These are phyloP conservation scores for Dioctria rufipes DNA, from an alignment of 2,888 invertebrate species.

Conservation along the genomic window DNA sequence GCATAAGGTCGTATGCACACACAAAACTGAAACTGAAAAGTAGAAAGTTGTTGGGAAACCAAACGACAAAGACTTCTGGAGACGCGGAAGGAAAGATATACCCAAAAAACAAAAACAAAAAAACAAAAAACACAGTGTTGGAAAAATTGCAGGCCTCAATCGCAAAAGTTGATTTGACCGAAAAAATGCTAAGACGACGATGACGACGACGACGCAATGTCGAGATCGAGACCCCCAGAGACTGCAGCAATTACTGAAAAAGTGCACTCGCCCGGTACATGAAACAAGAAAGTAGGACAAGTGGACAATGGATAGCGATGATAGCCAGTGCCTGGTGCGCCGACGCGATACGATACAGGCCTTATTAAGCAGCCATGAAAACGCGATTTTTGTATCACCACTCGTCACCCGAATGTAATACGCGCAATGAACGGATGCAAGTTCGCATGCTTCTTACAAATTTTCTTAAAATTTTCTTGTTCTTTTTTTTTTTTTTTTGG, in stretches of 20 bases:
- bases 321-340: neutral
- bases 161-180: conserved; percentile 13
- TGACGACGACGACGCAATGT: no score
- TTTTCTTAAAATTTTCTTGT: neutral
- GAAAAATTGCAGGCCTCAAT: conserved; percentile 34
- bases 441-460: conserved; percentile 12
- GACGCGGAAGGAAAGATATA: conserved; percentile 30
- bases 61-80: conserved; percentile 49
- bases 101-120: no score
- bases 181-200: neutral
- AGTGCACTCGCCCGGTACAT: conserved; percentile 21
- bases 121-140: neutral
- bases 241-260: conserved; percentile 34
- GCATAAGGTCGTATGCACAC: neutral
- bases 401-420: neutral
- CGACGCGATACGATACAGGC: neutral
- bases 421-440: conserved; percentile 13
- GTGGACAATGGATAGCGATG: conserved; percentile 42
- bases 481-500: neutral
- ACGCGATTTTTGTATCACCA: neutral
- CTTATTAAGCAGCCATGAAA: conserved; percentile 15
- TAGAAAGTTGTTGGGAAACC: conserved; percentile 52
- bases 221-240: conserved; percentile 9
- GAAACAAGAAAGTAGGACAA: conserved; percentile 47
- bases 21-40: conserved; percentile 19